Evolutionary conservation across 2,888 invertebrate species (phyloP), one percentile per base, ranked within the genome.

Genomic region (Dilophus febrilis): DNA sequence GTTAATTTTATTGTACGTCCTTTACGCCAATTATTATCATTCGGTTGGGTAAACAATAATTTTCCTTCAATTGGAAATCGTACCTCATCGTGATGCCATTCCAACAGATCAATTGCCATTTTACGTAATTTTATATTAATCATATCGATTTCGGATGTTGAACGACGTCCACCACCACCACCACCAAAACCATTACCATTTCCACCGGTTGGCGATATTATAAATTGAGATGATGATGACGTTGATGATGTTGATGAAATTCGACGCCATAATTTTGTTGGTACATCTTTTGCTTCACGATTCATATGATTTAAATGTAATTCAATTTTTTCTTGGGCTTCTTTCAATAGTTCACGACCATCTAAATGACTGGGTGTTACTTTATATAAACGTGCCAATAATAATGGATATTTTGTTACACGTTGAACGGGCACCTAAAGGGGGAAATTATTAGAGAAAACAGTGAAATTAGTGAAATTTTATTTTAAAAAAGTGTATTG

Each of bases 401-500:
- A 70, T 51, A 95, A 69, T 34, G 94, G 94, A 68, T 94, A 94
- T 67, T 92, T 92, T 52, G 94, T 94, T 51, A 94, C 91, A 61
- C 94, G 73, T 68, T 94, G 94, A 46, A 95, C 92, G 47, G 94
- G 94, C 51, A 88, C 82, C 82, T 83, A 52, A 42, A 54, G 48
- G 37, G 42, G 12, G 32, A 38, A 26, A 28, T 32, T 26, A 17
- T 33, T 14, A 33, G n/a, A n/a, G n/a, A n/a, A n/a, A n/a, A n/a
- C n/a, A n/a, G n/a, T n/a, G n/a, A n/a, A n/a, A n/a, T n/a, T n/a
- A n/a, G n/a, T n/a, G n/a, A n/a, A n/a, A n/a, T n/a, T n/a, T n/a
- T n/a, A n/a, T n/a, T n/a, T n/a, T n/a, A n/a, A n/a, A n/a, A n/a
- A n/a, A n/a, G n/a, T n/a, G n/a, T n/a, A n/a, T n/a, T n/a, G n/a